These are phyloP conservation scores for Dreissena polymorpha DNA, from an alignment of 1,140 invertebrate genomes.

Conservation along the genomic window DNA sequence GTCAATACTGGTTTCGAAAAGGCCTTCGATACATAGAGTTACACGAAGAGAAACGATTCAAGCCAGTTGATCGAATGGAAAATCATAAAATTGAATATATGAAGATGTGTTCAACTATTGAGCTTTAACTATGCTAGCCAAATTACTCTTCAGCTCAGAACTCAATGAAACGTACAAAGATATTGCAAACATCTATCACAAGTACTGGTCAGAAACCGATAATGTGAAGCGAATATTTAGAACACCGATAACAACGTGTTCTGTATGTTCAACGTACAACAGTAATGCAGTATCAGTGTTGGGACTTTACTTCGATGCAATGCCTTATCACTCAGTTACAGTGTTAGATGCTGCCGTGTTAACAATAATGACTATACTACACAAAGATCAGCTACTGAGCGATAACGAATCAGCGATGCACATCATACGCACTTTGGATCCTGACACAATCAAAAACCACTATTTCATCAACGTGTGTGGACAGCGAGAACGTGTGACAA, in stretches of 20 bases:
- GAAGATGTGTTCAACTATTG: background rate
- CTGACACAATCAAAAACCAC: conserved; percentile 19
- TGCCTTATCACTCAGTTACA: conserved; percentile 1
- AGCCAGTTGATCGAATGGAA: background rate
- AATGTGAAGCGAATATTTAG: conserved; percentile 2
- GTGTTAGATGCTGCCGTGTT: background rate
- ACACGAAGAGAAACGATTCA: background rate
- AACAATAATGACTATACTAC: conserved; percentile 1
- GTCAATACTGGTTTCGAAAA: conserved; percentile 16
- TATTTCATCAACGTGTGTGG: conserved; percentile 16
- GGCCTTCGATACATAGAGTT: conserved; percentile 12
- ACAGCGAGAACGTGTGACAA: conserved; percentile 3
- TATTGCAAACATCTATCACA: background rate
- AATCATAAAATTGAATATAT: conserved; percentile 3
- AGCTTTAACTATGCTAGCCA: background rate
- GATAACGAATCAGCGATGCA: background rate
- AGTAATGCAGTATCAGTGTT: conserved; percentile 1
- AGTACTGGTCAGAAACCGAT: background rate
- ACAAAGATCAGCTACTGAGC: background rate
- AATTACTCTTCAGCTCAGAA: conserved; percentile 9
- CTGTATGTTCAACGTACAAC: conserved; percentile 13
- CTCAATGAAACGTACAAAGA: background rate
- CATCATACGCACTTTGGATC: background rate
- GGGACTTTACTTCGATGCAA: conserved; percentile 7
- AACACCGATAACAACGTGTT: conserved; percentile 21